Evolutionary conservation across 2,797 vertebrate species (phyloP).

Genomic region (Eulemur rubriventer): DNA sequence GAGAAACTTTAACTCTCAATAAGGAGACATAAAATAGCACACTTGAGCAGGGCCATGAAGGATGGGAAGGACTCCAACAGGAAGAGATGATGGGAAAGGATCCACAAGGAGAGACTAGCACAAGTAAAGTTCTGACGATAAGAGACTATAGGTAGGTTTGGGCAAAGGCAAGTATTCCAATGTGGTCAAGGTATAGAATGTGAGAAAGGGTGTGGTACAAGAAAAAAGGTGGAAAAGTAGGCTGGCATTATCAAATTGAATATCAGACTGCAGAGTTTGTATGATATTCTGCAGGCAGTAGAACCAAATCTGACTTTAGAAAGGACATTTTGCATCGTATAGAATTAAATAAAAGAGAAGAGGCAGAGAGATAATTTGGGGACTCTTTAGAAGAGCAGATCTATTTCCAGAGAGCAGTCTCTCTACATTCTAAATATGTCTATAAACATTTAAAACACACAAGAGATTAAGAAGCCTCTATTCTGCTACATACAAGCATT

Average conservation of each 20-base stretch:
- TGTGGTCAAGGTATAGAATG: background rate
- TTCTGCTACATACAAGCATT: background rate
- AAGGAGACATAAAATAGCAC: background rate
- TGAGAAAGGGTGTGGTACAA: background rate
- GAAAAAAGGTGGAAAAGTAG: background rate
- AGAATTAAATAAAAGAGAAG: conserved; percentile 32
- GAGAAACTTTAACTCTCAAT: background rate
- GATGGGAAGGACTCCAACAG: background rate
- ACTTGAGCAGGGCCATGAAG: background rate
- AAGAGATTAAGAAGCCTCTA: background rate
- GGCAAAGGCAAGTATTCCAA: background rate
- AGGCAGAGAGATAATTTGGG: background rate
- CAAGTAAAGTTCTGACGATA: background rate
- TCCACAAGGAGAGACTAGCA: background rate
- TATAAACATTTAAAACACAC: conserved; percentile 1
- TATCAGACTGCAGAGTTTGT: background rate
- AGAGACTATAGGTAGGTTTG: background rate
- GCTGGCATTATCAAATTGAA: background rate
- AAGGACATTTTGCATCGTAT: background rate
- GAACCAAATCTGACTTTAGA: background rate
- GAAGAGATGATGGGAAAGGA: background rate
- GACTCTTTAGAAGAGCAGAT: background rate
- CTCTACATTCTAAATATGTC: background rate
- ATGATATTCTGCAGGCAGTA: background rate
- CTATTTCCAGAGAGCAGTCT: background rate